These are phyloP conservation scores for Macropodus opercularis DNA, from an alignment of 2,797 vertebrate genomes.

Conservation along the genomic window DNA sequence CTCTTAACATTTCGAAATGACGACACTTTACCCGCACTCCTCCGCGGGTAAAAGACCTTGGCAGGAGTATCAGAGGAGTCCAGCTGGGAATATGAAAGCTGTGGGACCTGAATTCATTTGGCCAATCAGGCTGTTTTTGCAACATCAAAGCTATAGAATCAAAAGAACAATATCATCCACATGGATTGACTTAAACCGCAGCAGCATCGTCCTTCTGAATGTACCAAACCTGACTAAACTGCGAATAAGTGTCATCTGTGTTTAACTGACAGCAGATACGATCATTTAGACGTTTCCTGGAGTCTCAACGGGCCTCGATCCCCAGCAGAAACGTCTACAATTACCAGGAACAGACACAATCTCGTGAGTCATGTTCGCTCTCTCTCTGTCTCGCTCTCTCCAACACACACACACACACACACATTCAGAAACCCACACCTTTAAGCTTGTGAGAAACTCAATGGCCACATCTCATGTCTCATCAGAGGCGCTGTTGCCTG, in stretches of 20 bases:
- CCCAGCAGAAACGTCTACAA: constrained; percentile 33
- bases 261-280: constrained; percentile 36
- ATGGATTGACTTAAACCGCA: constrained; percentile 32
- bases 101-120: constrained; percentile 33
- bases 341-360: constrained; percentile 44
- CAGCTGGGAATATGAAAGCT: background rate
- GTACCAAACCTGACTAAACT: constrained; percentile 6
- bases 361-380: background rate
- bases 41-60: constrained; percentile 14
- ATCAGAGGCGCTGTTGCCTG: constrained; percentile 61
- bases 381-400: no score
- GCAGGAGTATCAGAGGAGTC: constrained; percentile 15
- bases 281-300: constrained; percentile 19
- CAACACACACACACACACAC: constrained; percentile 4
- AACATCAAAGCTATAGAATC: constrained; percentile 30
- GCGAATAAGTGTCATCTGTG: constrained; percentile 31
- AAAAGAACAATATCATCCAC: constrained; percentile 35
- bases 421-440: constrained; percentile 15
- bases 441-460: constrained; percentile 29
- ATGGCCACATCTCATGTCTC: constrained; percentile 47
- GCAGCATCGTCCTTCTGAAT: constrained; percentile 4
- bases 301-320: constrained; percentile 21
- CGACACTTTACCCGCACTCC: constrained; percentile 11
- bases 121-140: constrained; percentile 25
- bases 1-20: constrained; percentile 29